Conservation (phyloP, 2,888 invertebrate species). For the Trissoscelio sp. region DNA sequence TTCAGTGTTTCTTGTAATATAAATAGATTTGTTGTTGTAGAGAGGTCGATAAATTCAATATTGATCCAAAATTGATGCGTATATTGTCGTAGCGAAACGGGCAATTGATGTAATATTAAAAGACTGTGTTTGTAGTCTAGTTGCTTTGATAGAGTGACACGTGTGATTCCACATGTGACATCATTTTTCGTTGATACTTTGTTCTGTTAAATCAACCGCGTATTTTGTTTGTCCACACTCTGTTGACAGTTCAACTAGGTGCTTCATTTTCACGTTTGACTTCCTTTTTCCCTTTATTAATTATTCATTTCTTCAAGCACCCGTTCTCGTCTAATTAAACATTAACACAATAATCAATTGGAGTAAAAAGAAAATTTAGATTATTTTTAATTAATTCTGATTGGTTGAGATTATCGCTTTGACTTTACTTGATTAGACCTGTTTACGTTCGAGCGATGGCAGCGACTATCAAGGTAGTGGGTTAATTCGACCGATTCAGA, state of each 20-base stretch:
- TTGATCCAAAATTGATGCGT: conserved; percentile 33
- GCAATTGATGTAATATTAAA: conserved; percentile 37
- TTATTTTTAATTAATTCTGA: conserved; percentile 42
- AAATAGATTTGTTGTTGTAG: conserved; percentile 49
- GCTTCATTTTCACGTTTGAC: background rate
- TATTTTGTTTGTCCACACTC: background rate
- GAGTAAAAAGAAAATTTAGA: no score
- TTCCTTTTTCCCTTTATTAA: no score
- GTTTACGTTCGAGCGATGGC: conserved; percentile 51
- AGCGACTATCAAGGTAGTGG: conserved; percentile 31
- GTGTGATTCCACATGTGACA: conserved; percentile 18
- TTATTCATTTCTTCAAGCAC: no score
- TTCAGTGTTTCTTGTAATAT: conserved; percentile 20
- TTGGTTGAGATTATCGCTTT: conserved; percentile 48
- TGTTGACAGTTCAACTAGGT: background rate
- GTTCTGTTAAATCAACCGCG: conserved; percentile 17
- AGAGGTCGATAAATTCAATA: conserved; percentile 23
- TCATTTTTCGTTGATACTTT: conserved; percentile 19
- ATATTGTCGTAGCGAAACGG: background rate
- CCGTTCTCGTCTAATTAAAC: no score
- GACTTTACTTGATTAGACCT: conserved; percentile 60
- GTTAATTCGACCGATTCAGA: conserved; percentile 45
- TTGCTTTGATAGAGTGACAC: conserved; percentile 16
- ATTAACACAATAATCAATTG: background rate
- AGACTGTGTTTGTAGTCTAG: conserved; percentile 12